Conservation (phyloP, 1,140 invertebrate genomes). For the Adelges cooleyi region DNA sequence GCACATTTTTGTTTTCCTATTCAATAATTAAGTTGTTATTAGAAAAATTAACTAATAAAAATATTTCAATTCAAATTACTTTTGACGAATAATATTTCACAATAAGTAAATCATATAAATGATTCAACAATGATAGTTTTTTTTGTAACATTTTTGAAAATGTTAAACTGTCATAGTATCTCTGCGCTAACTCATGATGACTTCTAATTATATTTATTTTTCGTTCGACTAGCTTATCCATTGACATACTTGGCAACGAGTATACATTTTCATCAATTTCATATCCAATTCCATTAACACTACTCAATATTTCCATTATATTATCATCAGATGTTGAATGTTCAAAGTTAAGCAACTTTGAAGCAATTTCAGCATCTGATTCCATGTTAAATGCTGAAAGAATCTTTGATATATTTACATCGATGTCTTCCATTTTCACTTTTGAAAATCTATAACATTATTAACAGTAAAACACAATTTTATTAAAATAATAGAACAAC, state of each 20-base stretch:
- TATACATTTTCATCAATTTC: slow-evolving; percentile 23
- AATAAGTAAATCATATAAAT: slow-evolving; percentile 15
- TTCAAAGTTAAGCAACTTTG: not conserved
- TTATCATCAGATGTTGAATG: not conserved
- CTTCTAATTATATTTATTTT: slow-evolving; percentile 1
- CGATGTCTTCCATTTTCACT: slow-evolving; percentile 5
- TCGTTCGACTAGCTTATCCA: not conserved
- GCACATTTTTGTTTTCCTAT: slow-evolving; percentile 24
- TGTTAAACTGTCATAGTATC: slow-evolving; percentile 19
- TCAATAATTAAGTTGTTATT: not conserved
- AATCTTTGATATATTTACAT: not conserved
- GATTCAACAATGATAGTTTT: slow-evolving; percentile 1
- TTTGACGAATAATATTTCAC: slow-evolving; percentile 5
- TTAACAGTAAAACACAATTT: too few relatives aligned
- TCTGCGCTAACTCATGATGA: slow-evolving; percentile 6
- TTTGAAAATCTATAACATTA: too few relatives aligned
- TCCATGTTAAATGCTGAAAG: slow-evolving; percentile 15
- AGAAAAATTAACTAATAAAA: not conserved
- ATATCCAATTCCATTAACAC: slow-evolving; percentile 25
- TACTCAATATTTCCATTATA: slow-evolving; percentile 9
- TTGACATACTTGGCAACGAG: slow-evolving; percentile 12
- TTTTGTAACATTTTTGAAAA: slow-evolving; percentile 20
- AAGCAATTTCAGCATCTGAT: not conserved
- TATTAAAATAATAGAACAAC: too few relatives aligned
- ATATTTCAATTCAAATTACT: slow-evolving; percentile 1